Evolutionary conservation across 2,888 invertebrate species (phyloP), one percentile per base, ranked within the genome.

Genomic region (Nasonovia ribisnigri): DNA sequence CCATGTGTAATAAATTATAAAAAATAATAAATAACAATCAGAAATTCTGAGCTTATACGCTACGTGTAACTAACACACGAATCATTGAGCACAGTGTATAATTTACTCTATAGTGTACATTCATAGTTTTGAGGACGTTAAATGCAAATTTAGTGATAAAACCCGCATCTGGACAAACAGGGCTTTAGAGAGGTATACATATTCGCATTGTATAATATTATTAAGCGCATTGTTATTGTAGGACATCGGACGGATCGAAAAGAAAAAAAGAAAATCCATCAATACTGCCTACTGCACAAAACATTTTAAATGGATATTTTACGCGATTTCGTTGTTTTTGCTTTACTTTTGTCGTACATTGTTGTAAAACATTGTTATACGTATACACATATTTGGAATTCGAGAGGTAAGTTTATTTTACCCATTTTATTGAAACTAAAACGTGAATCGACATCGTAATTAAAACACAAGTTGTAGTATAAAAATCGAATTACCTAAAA

Each of bases 91-190:
- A 46, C 5, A 43, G 8, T 60, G 89, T 43, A 43, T 54, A 54
- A 36, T 84, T 2, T 42, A 42, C 20, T 42, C 24, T 20, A 42
- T 42, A 42, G 13, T 8, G 24, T 20, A 42, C 6, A 77, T 77
- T 26, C 77, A 46, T 24, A 51, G 77, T 60, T 92, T 84, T 54
- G 46, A 89, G 90, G 90, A 90, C 93, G 57, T 90, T 26, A 60
- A 90, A 93, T 93, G 90, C 84, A 93, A 93, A 93, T 93, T 46
- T 26, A 42, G 36, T 16, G 93, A 93, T 93, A 93, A 93, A 84
- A 90, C 93, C 93, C 90, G 57, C 93, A 90, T 57, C n/a, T 43
- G n/a, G 57, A n/a, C 46, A 54, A 60, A 48, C 60, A 26, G 29
- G 57, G 67, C 60, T 51, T n/a, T 24, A n/a, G 26, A 77, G 54